Conservation (phyloP, 2,797 vertebrate species). For the Crocodylus rhombifer region DNA sequence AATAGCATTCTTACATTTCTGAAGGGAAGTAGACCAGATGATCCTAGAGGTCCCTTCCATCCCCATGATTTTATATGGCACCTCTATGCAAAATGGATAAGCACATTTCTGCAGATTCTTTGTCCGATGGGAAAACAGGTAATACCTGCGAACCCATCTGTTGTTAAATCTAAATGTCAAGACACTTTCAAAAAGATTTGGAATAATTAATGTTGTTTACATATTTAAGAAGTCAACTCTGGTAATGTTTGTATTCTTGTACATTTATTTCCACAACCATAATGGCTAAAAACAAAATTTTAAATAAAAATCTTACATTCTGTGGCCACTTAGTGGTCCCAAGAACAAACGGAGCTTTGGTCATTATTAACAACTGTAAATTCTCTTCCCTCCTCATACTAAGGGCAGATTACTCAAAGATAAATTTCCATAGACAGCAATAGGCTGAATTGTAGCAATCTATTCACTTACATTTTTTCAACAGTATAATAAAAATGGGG, state of each 20-base stretch:
- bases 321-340: neutral
- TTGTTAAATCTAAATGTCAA: neutral
- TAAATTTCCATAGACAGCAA: neutral
- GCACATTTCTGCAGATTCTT: neutral
- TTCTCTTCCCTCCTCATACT: neutral
- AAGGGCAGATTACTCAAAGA: neutral
- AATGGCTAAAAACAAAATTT: neutral
- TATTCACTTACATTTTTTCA: neutral
- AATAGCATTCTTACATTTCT: too few species aligned
- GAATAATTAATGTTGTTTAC: neutral
- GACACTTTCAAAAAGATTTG: neutral
- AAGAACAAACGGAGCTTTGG: neutral
- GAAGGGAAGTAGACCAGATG: too few species aligned
- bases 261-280: neutral
- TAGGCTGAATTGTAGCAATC: neutral
- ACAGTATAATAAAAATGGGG: neutral
- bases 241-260: neutral
- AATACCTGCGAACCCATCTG: neutral
- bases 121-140: accelerated
- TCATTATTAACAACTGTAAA: neutral
- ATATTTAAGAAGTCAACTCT: accelerated
- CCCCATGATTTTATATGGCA: too few species aligned
- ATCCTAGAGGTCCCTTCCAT: too few species aligned
- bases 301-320: neutral
- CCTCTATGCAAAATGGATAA: too few species aligned